phyloP scores from a whole-genome alignment of 1,140 invertebrate species.

The Drosophila baimaii region DNA sequence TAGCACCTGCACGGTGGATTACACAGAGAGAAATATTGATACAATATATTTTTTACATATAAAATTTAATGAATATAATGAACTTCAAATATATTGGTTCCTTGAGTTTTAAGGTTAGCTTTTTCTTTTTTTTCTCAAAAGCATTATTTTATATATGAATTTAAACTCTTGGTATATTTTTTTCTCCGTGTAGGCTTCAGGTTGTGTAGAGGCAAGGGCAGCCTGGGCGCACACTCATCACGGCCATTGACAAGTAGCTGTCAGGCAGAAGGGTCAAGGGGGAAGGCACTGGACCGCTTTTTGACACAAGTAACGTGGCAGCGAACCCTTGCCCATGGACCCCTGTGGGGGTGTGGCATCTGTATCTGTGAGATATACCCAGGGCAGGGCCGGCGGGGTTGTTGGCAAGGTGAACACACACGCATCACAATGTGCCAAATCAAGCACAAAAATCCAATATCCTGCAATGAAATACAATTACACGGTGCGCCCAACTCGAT shows the following conservation, averaged over 20 bases:
- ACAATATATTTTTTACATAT: neutral
- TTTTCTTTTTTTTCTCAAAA: neutral
- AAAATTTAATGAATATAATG: neutral
- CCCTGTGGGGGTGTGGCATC: conserved; percentile 12
- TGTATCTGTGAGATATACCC: conserved; percentile 1
- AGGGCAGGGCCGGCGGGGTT: neutral
- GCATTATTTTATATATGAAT: neutral
- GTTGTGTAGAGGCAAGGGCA: neutral
- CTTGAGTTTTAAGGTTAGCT: neutral
- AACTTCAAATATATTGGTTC: too few species aligned
- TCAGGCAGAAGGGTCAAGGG: conserved; percentile 58
- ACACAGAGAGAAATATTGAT: neutral
- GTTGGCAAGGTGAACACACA: conserved; percentile 5
- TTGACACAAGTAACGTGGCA: conserved; percentile 61
- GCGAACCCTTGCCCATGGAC: conserved; percentile 42
- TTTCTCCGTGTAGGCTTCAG: conserved; percentile 9
- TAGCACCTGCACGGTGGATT: conserved; percentile 41
- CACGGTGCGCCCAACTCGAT: conserved; percentile 50
- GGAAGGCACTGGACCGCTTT: conserved; percentile 61
- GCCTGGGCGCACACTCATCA: conserved; percentile 62
- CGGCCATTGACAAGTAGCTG: conserved; percentile 79
- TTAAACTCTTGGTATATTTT: neutral
- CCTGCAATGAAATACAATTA: conserved; percentile 78
- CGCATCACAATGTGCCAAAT: conserved; percentile 72
- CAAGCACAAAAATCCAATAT: conserved; percentile 80